These are phyloP conservation scores for Gambusia yucatana DNA, from an alignment of 2,797 vertebrate species.

Conservation along the genomic window DNA sequence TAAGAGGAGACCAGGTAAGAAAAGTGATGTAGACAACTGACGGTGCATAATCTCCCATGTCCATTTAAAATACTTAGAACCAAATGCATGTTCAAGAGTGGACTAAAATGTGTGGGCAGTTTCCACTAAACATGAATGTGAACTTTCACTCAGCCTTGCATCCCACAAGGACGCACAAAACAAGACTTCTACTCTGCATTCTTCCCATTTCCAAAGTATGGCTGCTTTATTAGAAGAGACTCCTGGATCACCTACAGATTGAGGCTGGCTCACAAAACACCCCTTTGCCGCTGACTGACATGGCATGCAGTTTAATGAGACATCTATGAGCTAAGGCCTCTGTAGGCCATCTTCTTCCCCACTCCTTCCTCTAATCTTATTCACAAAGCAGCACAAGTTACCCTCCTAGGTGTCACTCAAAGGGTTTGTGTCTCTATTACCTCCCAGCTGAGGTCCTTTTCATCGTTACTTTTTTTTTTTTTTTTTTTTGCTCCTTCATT, in stretches of 20 bases:
- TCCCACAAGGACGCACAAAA: slow-evolving; percentile 31
- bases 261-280: slow-evolving; percentile 52
- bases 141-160: slow-evolving; percentile 31
- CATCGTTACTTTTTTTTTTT: slow-evolving; percentile 40
- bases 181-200: slow-evolving; percentile 45
- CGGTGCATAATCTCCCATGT: slow-evolving; percentile 35
- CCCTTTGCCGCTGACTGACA: slow-evolving; percentile 59
- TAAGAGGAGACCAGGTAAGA: neutral
- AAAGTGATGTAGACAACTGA: slow-evolving; percentile 29
- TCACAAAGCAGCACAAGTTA: slow-evolving; percentile 71
- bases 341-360: slow-evolving; percentile 61
- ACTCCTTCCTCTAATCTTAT: slow-evolving; percentile 70
- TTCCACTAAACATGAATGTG: slow-evolving; percentile 46
- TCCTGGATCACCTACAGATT: slow-evolving; percentile 56
- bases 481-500: slow-evolving; percentile 9
- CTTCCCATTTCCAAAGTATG: slow-evolving; percentile 50
- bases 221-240: slow-evolving; percentile 59
- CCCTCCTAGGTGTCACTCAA: slow-evolving; percentile 65
- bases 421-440: slow-evolving; percentile 54
- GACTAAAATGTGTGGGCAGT: slow-evolving; percentile 32
- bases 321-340: slow-evolving; percentile 64
- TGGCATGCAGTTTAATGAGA: slow-evolving; percentile 71
- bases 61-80: slow-evolving; percentile 40
- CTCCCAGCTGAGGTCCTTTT: slow-evolving; percentile 51
- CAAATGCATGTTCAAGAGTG: slow-evolving; percentile 21